phyloP scores from a whole-genome alignment of 2,113 vertebrate genomes.

The Galbula dea region DNA sequence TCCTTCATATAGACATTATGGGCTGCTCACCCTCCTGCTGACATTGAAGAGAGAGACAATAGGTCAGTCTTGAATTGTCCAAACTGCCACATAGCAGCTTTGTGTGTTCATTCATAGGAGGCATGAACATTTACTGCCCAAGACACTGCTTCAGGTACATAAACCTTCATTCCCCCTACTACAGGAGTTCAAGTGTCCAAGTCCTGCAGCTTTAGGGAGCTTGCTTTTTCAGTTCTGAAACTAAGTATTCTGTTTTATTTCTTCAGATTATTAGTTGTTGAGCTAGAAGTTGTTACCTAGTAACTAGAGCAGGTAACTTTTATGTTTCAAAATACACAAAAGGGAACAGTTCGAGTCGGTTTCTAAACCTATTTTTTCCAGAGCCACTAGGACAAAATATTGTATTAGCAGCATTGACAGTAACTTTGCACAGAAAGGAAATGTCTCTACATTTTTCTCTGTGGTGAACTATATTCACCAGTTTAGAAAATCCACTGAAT shows the following conservation, averaged over 20 bases:
- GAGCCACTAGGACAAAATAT: background rate
- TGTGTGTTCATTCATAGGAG: conserved; percentile 9
- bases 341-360: background rate
- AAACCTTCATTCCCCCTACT: background rate
- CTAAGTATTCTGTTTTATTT: background rate
- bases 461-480: background rate
- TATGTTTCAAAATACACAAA: background rate
- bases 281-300: background rate
- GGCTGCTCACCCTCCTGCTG: conserved; percentile 47
- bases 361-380: background rate
- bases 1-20: conserved; percentile 4
- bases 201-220: background rate
- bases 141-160: background rate
- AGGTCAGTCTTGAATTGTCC: conserved; percentile 40
- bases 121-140: background rate
- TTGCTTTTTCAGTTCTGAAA: background rate
- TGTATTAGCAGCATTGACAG: background rate
- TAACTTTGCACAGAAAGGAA: background rate
- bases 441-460: background rate
- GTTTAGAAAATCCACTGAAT: background rate
- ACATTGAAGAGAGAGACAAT: conserved; percentile 19
- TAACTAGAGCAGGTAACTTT: background rate
- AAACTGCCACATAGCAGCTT: conserved; percentile 28
- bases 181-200: background rate
- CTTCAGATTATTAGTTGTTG: background rate